Evolutionary conservation across 1,140 invertebrate species (phyloP).

Genomic region (Trialeurodes vaporariorum): DNA sequence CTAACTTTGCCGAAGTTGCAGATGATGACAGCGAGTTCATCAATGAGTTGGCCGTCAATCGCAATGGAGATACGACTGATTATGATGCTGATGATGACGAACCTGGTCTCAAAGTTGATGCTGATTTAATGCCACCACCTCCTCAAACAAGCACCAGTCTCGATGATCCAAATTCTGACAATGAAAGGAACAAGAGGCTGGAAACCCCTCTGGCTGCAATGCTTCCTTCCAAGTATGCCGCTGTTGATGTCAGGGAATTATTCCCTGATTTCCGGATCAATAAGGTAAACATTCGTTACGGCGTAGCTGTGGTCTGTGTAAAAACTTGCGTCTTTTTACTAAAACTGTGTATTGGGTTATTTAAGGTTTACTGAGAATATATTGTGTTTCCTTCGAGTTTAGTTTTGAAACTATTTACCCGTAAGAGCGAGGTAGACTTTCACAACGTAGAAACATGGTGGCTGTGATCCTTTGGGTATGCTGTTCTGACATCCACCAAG

Average conservation of each 20-base stretch:
- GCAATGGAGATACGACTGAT: constrained; percentile 28
- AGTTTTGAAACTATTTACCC: too few species aligned
- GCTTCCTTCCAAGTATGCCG: constrained; percentile 86
- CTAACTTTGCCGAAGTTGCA: constrained; percentile 79
- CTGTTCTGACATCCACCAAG: too few species aligned
- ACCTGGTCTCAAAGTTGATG: background rate
- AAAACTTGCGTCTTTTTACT: too few species aligned
- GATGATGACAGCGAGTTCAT: constrained; percentile 45
- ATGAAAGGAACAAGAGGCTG: constrained; percentile 44
- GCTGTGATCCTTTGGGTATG: too few species aligned
- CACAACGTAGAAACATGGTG: too few species aligned
- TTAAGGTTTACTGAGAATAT: too few species aligned
- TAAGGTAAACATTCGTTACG: constrained; percentile 49
- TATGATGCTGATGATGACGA: constrained; percentile 1
- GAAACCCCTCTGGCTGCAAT: constrained; percentile 89
- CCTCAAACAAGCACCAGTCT: background rate
- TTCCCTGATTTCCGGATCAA: constrained; percentile 89
- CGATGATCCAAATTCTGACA: constrained; percentile 28
- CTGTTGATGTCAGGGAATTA: constrained; percentile 75
- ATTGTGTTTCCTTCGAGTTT: too few species aligned
- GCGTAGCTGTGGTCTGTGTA: too few species aligned
- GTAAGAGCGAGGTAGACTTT: too few species aligned
- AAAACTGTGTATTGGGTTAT: too few species aligned
- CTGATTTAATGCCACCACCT: constrained; percentile 21
- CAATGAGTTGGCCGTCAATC: constrained; percentile 9